These are phyloP conservation scores for Dicaeum eximium DNA, from an alignment of 2,113 vertebrate species.

Conservation along the genomic window DNA sequence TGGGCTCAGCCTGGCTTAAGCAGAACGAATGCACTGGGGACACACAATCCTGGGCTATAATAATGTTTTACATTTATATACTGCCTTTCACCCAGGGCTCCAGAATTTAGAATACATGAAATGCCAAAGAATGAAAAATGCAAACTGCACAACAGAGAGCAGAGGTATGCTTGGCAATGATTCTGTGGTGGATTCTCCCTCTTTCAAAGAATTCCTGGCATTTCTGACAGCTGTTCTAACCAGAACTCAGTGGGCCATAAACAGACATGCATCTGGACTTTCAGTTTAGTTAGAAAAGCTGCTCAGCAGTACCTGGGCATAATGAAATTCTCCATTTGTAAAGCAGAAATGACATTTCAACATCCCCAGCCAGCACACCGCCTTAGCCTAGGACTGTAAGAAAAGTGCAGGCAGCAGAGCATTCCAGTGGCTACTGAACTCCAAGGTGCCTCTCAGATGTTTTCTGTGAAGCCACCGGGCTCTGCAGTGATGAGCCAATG, in stretches of 20 bases:
- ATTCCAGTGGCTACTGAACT: neutral
- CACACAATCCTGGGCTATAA: neutral
- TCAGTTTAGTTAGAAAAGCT: neutral
- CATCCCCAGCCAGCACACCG: neutral
- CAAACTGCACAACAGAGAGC: neutral
- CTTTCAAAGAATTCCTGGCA: neutral
- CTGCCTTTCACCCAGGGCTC: neutral
- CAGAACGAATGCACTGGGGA: neutral
- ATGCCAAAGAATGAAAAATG: neutral
- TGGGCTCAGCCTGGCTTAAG: conserved; percentile 25
- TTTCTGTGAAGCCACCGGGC: neutral
- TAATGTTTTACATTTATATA: conserved; percentile 30
- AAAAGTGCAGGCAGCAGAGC: rapidly evolving
- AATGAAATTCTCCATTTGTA: neutral
- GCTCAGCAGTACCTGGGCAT: neutral
- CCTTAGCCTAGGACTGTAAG: neutral
- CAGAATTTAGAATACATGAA: neutral
- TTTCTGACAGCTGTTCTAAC: neutral
- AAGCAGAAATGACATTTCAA: neutral
- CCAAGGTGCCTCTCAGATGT: neutral
- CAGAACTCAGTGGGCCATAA: neutral
- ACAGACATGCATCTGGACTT: neutral
- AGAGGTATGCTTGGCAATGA: neutral
- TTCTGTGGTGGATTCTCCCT: neutral
- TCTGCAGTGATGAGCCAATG: neutral